Percentiles rank a stretch among this genome's conserved stretches.
Conservation (phyloP, 2,797 vertebrate genomes). For the Oryzias sinensis region DNA sequence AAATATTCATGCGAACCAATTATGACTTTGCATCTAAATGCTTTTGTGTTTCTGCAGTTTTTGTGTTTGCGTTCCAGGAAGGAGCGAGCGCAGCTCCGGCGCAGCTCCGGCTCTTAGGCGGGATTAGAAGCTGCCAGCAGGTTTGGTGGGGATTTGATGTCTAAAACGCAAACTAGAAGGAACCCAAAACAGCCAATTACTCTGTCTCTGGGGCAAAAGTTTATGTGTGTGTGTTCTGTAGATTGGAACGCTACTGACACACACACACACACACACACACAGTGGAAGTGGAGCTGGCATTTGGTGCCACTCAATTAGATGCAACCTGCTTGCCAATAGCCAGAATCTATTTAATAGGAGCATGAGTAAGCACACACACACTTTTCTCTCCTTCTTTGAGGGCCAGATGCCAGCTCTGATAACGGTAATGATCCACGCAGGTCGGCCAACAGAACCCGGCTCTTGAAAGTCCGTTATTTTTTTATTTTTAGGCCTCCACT, state of each 20-base stretch:
- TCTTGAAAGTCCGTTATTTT: too few relatives aligned
- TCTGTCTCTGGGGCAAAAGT: conserved; percentile 61
- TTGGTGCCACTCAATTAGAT: conserved; percentile 74
- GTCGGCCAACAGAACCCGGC: too few relatives aligned
- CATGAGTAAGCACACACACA: conserved; percentile 46
- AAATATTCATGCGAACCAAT: conserved; percentile 13
- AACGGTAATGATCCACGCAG: too few relatives aligned
- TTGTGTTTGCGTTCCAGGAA: conserved; percentile 42
- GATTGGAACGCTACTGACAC: conserved; percentile 33
- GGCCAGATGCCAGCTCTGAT: conserved; percentile 15
- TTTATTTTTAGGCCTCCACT: too few relatives aligned
- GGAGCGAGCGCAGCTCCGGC: conserved; percentile 57
- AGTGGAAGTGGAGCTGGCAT: conserved; percentile 69
- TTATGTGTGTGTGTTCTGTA: conserved; percentile 19
- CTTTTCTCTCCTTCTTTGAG: conserved; percentile 20
- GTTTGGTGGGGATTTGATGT: conserved; percentile 69
- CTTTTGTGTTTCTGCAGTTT: conserved; percentile 15
- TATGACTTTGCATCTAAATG: conserved; percentile 37
- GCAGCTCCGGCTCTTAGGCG: conserved; percentile 58
- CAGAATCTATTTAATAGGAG: conserved; percentile 66
- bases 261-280: conserved; percentile 36
- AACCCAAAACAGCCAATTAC: conserved; percentile 72
- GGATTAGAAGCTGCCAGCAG: conserved; percentile 68
- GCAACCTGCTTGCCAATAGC: conserved; percentile 65
- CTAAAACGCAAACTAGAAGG: conserved; percentile 66